Evolutionary conservation across 1,140 invertebrate species (phyloP), one percentile per base, ranked within the genome.

Genomic region (Neodiprion lecontei): DNA sequence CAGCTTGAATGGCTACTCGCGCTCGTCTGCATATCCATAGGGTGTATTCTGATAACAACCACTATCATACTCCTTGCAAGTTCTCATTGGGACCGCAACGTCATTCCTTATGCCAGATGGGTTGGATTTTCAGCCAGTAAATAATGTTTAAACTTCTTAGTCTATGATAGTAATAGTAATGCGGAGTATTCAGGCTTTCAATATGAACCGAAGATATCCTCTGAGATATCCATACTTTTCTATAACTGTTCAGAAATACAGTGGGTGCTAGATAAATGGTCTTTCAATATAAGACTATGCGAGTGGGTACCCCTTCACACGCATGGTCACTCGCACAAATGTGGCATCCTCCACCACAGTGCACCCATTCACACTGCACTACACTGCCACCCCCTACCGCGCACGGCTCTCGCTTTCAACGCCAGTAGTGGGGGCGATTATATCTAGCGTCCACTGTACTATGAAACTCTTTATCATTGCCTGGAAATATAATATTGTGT

Each of bases 41-140:
- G 97, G 11, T 97, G 96, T 83, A 94, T 97, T 82, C 96, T 96
- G 83, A 96, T 98, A 72, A 97, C 96, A 0, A 95, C 95, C 7
- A 98, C 97, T 2, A 94, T 98, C 69, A 95, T 97, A 79, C 87
- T 98, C 11, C 87, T 98, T 23, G 93, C 93, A 12, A 93, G 95
- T 14, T 97, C 96, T 47, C 95, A 96, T 81, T 98, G 97, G 94
- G 96, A 97, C 86, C 89, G 95, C 70, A 94, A 96, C 88, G 95
- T 97, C 0, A 93, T 98, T 79, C 94, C 95, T 1, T 97, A 97
- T 91, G 97, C 96, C 7, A 89, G 96, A 84, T 98, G 97, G 96
- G 95, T 98, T 78, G 97, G 97, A 82, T 98, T 98, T 89, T 95
- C 95, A 78, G 96, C 96, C 84, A 98, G 95, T 96, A 92, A 91